phyloP scores from a whole-genome alignment of 2,113 vertebrate genomes.

The Tragelaphus buxtoni region DNA sequence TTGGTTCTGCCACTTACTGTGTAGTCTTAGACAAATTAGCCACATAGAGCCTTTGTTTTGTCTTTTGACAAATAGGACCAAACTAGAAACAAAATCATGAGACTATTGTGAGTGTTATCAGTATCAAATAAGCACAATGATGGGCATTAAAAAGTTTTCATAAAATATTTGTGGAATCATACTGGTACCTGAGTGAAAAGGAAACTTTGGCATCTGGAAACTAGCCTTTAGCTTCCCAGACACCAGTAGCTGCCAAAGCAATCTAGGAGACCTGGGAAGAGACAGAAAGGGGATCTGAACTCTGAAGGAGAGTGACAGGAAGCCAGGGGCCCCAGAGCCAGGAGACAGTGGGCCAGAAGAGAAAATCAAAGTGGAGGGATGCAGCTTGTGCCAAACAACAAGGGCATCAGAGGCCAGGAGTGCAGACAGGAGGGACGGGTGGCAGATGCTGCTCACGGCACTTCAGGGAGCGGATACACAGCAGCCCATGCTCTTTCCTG shows the following conservation, averaged over 20 bases:
- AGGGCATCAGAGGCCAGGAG: neutral
- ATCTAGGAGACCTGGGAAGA: conserved; percentile 72
- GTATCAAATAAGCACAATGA: neutral
- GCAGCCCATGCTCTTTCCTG: conserved; percentile 76
- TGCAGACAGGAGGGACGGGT: neutral
- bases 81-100: neutral
- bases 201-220: conserved; percentile 54
- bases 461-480: conserved; percentile 52
- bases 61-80: neutral
- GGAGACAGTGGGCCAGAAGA: conserved; percentile 62
- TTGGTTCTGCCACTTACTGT: neutral
- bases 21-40: neutral
- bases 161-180: conserved; percentile 59
- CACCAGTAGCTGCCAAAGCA: conserved; percentile 47
- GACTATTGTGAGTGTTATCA: neutral
- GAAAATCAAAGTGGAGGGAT: neutral
- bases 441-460: neutral
- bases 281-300: conserved; percentile 57
- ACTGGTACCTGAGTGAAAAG: conserved; percentile 60
- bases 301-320: conserved; percentile 75
- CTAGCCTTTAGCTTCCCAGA: conserved; percentile 55
- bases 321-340: conserved; percentile 51
- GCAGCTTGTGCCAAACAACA: neutral
- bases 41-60: neutral
- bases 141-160: neutral